phyloP scores from a whole-genome alignment of 2,797 vertebrate species.

The Garrulus glandarius region DNA sequence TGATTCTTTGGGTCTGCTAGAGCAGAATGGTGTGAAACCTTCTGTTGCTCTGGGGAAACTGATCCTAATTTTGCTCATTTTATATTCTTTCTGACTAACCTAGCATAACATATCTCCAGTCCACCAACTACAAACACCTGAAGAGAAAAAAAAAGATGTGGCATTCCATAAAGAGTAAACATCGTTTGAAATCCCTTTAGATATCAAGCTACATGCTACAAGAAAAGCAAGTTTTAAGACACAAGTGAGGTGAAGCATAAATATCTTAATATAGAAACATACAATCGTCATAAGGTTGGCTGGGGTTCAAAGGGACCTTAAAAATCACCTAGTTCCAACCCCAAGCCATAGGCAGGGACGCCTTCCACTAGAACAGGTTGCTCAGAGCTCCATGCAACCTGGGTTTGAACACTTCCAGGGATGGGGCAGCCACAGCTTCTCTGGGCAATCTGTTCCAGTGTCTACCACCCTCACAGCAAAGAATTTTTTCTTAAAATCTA shows the following conservation, averaged over 20 bases:
- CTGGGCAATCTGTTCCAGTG: not conserved
- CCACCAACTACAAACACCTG: not conserved
- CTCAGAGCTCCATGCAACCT: not conserved
- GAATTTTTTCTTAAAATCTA: not conserved
- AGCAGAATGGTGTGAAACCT: not conserved
- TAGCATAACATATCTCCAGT: not conserved
- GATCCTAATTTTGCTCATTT: not conserved
- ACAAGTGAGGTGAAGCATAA: not conserved
- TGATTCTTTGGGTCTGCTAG: not conserved
- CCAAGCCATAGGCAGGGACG: not conserved
- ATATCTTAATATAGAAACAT: not conserved
- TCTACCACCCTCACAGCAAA: not conserved
- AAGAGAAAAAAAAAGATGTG: not conserved
- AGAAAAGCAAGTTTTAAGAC: not conserved
- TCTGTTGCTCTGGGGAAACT: not conserved
- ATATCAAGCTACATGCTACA: not conserved
- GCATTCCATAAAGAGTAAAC: not conserved
- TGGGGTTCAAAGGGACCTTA: not conserved
- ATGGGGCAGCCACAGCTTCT: not conserved
- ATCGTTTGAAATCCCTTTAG: not conserved
- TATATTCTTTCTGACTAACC: not conserved
- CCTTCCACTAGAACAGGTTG: not conserved
- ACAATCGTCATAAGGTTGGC: rapidly evolving
- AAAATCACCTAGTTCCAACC: not conserved
- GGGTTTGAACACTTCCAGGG: not conserved